Evolutionary conservation across 2,113 vertebrate species (phyloP), one percentile per base, ranked within the genome.

Genomic region (Naja naja): DNA sequence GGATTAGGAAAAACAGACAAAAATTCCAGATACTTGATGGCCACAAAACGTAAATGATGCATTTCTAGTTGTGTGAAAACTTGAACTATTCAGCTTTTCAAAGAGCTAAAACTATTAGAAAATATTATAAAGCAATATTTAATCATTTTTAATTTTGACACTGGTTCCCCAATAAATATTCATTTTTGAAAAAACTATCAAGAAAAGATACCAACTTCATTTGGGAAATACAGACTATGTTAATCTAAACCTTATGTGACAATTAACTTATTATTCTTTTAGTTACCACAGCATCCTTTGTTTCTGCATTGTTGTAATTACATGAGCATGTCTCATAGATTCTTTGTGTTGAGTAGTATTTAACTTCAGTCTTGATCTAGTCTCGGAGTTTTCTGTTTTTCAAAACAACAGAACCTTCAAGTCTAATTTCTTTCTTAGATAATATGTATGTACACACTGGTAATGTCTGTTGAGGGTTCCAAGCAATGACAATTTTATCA

Each of bases 291-390:
- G 60, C 91, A 92, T 53, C 60, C 85, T 92, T 92, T 45, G 64
- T 89, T 54, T 88, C n/a, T 92, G 23, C 54, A 58, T 85, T 90
- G 20, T 56, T 89, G 69, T 58, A 92, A 90, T 90, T 89, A 85
- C 39, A 56, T 1, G n/a, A 86, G 69, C 34, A 87, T 43, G 74
- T 74, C 45, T 87, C 55, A 20, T 9, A 87, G 14, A 93, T 93
- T 87, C 20, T 86, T 55, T 86, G 87, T 85, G 23, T 92, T 69
- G 53, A 92, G 18, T 81, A 54, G 30, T 58, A 25, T 90, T 58
- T 58, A 87, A 60, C 74, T 64, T 86, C 81, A 93, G 74, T 86
- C 43, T 52, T 87, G 55, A 90, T 43, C 27, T 89, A 54, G 20
- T 58, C 88, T 85, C 30, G 12, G 49, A 52, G 23, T 90, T 58